phyloP scores from a whole-genome alignment of 2,888 invertebrate species.

The Ecdyonurus torrentis region DNA sequence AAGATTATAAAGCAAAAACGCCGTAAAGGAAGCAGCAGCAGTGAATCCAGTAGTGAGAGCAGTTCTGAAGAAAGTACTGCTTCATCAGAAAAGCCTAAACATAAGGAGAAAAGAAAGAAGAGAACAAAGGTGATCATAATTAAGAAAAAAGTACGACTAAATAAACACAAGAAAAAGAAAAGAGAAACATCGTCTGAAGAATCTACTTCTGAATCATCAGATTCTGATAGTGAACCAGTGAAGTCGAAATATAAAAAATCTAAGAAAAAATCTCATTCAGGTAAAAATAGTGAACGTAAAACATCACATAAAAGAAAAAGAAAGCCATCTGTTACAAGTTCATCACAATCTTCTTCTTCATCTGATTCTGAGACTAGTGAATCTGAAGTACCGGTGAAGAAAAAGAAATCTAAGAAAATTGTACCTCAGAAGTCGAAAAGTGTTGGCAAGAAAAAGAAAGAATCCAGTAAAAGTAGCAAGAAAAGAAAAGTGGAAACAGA shows the following conservation, averaged over 20 bases:
- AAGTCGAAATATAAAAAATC: neutral
- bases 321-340: neutral
- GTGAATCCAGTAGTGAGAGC: neutral
- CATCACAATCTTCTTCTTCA: neutral
- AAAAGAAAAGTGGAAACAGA: neutral
- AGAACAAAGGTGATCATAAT: neutral
- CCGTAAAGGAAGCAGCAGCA: neutral
- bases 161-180: neutral
- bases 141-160: neutral
- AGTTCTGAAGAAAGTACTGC: neutral
- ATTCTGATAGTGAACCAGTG: neutral
- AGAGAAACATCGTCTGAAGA: neutral
- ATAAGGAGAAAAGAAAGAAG: neutral
- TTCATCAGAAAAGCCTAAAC: neutral
- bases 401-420: neutral
- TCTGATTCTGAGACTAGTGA: conserved; percentile 1
- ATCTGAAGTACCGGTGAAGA: neutral
- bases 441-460: neutral
- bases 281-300: neutral
- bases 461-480: neutral
- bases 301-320: neutral
- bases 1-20: neutral
- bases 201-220: neutral
- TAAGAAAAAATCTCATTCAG: neutral
- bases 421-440: neutral